A percentile compares a stretch with the other conserved stretches of the same genome.
Conservation (phyloP, 2,888 invertebrate species). For the Nasonovia ribisnigri region DNA sequence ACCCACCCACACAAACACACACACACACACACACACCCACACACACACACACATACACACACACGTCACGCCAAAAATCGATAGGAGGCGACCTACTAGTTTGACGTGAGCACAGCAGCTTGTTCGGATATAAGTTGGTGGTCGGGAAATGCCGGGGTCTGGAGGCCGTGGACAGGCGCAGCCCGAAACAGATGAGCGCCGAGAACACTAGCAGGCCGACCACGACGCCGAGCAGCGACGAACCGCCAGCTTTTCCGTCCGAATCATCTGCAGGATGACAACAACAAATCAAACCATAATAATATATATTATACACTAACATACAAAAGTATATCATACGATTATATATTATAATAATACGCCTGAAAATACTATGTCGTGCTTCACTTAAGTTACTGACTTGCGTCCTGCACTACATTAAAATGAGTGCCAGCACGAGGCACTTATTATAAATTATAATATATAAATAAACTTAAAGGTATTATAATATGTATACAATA, state of each 20-base stretch:
- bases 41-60: not conserved
- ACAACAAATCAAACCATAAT: conserved; percentile 65
- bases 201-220: conserved; percentile 88
- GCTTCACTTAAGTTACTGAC: not conserved
- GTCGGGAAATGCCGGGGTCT: conserved; percentile 81
- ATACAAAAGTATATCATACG: not conserved
- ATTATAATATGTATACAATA: not conserved
- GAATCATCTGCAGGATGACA: conserved; percentile 49
- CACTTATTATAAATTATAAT: not conserved
- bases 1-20: not conserved
- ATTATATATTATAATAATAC: not conserved
- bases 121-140: conserved; percentile 71
- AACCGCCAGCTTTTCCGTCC: conserved; percentile 56
- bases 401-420: not conserved
- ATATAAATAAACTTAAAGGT: not conserved
- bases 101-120: conserved; percentile 64
- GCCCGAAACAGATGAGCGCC: conserved; percentile 88
- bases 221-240: conserved; percentile 81
- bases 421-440: not conserved
- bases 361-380: not conserved
- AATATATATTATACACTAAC: not conserved
- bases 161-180: conserved; percentile 84
- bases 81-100: conserved; percentile 62
- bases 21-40: not conserved
- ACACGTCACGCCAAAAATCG: conserved; percentile 41